phyloP scores from a whole-genome alignment of 2,797 vertebrate genomes.

The Margarornis squamiger region DNA sequence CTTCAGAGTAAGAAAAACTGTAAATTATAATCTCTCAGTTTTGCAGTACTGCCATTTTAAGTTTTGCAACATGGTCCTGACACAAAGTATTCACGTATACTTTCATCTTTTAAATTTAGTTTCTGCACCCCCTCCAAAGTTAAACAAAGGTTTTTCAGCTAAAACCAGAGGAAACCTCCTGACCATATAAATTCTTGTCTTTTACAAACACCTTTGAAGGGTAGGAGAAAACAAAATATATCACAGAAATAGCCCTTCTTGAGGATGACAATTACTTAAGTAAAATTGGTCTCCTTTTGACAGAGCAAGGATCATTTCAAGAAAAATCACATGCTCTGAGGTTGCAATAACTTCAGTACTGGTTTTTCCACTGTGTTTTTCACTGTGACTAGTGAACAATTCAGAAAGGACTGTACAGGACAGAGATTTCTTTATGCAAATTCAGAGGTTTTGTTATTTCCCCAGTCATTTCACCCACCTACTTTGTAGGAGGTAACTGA shows the following conservation, averaged over 20 bases:
- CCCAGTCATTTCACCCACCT: background rate
- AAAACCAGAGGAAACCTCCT: background rate
- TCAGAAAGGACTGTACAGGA: background rate
- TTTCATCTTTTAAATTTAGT: background rate
- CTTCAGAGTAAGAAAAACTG: background rate
- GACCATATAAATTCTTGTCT: background rate
- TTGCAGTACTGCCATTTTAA: background rate
- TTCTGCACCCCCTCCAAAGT: background rate
- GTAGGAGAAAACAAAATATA: background rate
- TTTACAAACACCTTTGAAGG: background rate
- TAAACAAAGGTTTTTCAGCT: background rate
- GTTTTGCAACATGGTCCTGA: background rate
- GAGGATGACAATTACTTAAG: background rate
- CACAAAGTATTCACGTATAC: background rate
- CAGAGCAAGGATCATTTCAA: background rate
- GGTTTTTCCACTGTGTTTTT: background rate
- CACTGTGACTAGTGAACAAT: background rate
- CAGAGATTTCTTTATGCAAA: background rate
- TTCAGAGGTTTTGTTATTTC: background rate
- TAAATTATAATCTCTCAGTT: background rate
- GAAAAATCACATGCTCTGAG: background rate
- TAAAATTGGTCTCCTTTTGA: background rate
- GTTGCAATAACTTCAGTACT: background rate
- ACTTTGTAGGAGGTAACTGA: background rate
- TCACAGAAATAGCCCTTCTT: background rate